Evolutionary conservation across 2,113 vertebrate genomes (phyloP), one percentile per base, ranked within the genome.

Genomic region (Smithornis capensis): DNA sequence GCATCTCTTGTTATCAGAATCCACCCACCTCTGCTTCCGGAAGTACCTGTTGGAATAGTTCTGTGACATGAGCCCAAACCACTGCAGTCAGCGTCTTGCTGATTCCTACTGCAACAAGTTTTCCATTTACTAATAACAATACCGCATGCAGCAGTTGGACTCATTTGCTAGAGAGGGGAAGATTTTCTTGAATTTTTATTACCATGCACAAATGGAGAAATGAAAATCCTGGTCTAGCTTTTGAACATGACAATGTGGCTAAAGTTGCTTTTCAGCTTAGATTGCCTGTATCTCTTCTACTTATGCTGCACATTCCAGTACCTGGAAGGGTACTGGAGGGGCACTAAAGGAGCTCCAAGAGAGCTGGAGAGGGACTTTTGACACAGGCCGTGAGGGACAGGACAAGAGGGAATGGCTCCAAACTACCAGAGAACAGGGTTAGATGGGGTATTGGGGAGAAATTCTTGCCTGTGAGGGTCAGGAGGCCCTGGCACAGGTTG

Each of bases 151-250:
- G 77, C 49, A 94, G 71, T 73, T 79, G 87, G 84, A 82, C 31
- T 22, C 59, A n/a, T 69, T 84, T 77, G 70, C 49, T 83, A 45
- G 17, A 73, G 12, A 75, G 70, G 78, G 60, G 79, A 35, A 93
- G 73, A 52, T 81, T 90, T 94, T 88, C 83, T 56, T 92, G 63
- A 65, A 28, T 88, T 77, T 74, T 86, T 64, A 52, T 92, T 83
- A 71, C 65, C 44, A 9, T 59, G 55, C 76, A 64, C 79, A 87
- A 76, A 94, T 75, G 76, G 83, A 94, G 76, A 69, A 50, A 65
- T 93, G 78, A 69, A 29, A 91, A 42, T 45, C 35, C 40, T 2
- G 1, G 47, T 83, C 90, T 89, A 86, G 80, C 64, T 94, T 83
- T 74, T 68, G 77, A 85, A 92, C 68, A 33, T 15, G 47, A 59